phyloP scores from a whole-genome alignment of 2,113 vertebrate species.

The Crotophaga sulcirostris region DNA sequence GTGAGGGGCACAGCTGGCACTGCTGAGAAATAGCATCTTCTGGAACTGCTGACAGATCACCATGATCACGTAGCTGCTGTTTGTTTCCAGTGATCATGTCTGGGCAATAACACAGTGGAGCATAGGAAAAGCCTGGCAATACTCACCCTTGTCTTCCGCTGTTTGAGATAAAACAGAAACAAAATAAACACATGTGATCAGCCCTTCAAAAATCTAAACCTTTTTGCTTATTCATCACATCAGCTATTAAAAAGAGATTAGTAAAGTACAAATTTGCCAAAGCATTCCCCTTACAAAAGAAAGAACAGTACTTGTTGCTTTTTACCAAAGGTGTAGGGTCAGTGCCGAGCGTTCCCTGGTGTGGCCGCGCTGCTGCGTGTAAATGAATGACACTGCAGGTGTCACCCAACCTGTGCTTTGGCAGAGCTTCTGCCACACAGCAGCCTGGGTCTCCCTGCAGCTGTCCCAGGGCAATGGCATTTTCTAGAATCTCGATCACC shows the following conservation, averaged over 20 bases:
- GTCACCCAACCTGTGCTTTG: not conserved
- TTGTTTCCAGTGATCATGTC: not conserved
- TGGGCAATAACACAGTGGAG: not conserved
- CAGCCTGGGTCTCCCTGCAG: not conserved
- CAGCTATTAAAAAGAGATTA: not conserved
- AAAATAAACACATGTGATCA: constrained; percentile 1
- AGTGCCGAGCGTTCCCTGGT: fast-evolving
- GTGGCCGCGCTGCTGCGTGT: fast-evolving
- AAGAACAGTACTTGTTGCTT: not conserved
- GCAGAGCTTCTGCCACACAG: not conserved
- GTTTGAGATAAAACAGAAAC: constrained; percentile 43
- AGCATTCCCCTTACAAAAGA: not conserved
- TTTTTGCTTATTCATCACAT: not conserved
- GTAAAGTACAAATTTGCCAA: not conserved
- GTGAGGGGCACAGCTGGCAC: not conserved
- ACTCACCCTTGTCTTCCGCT: constrained; percentile 55
- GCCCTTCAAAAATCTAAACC: not conserved
- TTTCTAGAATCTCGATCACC: not conserved
- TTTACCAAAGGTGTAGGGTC: not conserved
- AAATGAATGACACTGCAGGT: not conserved
- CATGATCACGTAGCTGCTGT: not conserved
- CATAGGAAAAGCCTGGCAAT: not conserved
- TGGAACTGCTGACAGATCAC: not conserved
- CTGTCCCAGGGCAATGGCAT: not conserved
- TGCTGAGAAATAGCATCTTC: not conserved